A percentile compares a stretch with the other conserved stretches of the same genome.
Evolutionary conservation across 2,797 vertebrate species (phyloP).

Genomic region (Sebastes baramenuke): DNA sequence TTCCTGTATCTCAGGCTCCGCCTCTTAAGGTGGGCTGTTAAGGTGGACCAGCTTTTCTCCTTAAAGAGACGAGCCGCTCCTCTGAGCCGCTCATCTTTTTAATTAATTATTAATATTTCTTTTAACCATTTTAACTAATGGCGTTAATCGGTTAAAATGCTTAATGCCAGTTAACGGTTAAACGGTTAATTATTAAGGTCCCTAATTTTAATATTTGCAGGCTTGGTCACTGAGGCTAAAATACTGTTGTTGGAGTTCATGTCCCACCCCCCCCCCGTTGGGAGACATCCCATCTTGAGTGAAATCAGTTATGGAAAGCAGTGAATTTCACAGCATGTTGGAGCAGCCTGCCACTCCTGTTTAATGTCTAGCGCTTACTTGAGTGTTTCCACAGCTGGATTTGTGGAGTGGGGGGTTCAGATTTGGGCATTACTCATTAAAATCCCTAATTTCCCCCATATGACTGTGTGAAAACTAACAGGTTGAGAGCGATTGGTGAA

Average conservation of each 20-base stretch:
- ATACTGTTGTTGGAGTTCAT: background rate
- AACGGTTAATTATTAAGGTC: no score
- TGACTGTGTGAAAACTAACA: constrained; percentile 34
- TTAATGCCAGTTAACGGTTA: no score
- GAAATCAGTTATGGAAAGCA: background rate
- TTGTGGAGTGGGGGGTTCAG: background rate
- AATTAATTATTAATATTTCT: no score
- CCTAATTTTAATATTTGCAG: background rate
- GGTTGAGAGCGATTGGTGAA: constrained; percentile 16
- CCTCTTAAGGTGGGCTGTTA: no score
- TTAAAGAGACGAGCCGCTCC: no score
- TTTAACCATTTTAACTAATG: no score
- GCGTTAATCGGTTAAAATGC: no score
- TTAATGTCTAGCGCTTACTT: background rate
- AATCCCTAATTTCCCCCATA: constrained; percentile 23
- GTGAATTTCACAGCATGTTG: background rate
- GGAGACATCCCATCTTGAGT: background rate
- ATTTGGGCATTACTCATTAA: background rate
- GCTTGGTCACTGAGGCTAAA: background rate
- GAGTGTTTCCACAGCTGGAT: background rate
- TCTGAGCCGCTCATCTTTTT: no score
- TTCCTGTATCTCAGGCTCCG: no score
- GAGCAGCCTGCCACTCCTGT: background rate
- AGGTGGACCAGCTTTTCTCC: no score
- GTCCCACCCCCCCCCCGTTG: background rate